Conservation (phyloP, 2,113 vertebrate genomes). For the Ramphastos sulfuratus region DNA sequence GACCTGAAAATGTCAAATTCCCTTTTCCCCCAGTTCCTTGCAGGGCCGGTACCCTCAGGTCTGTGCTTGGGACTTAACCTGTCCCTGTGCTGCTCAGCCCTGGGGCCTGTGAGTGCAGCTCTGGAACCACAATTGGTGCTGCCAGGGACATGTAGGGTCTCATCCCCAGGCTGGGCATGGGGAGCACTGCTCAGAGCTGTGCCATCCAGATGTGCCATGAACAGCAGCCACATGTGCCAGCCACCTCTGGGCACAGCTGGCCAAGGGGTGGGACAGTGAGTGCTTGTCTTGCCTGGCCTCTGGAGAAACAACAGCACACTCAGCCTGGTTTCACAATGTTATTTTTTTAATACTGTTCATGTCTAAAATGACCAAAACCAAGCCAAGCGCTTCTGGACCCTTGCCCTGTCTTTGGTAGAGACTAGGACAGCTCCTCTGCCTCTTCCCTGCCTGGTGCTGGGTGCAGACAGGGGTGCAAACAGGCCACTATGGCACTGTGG, state of each 20-base stretch:
- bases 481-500: not conserved
- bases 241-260: not conserved
- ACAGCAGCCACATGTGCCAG: not conserved
- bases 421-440: not conserved
- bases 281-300: not conserved
- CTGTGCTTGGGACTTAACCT: accelerated
- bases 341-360: conserved; percentile 55
- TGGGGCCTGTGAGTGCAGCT: not conserved
- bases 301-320: not conserved
- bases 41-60: not conserved
- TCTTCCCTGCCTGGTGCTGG: not conserved
- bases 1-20: not conserved
- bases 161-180: accelerated
- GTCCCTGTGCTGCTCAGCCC: not conserved
- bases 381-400: not conserved
- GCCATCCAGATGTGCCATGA: not conserved
- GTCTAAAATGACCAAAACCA: conserved; percentile 51
- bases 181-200: not conserved
- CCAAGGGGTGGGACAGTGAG: accelerated
- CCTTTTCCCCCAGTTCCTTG: not conserved
- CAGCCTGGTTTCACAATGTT: not conserved
- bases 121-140: not conserved
- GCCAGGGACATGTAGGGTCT: accelerated
- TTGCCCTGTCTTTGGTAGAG: not conserved
- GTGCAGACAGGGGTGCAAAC: not conserved